A percentile compares a stretch with the other conserved stretches of the same genome.
Evolutionary conservation across 2,113 vertebrate genomes (phyloP).

Genomic region (Puffinus mauretanicus): DNA sequence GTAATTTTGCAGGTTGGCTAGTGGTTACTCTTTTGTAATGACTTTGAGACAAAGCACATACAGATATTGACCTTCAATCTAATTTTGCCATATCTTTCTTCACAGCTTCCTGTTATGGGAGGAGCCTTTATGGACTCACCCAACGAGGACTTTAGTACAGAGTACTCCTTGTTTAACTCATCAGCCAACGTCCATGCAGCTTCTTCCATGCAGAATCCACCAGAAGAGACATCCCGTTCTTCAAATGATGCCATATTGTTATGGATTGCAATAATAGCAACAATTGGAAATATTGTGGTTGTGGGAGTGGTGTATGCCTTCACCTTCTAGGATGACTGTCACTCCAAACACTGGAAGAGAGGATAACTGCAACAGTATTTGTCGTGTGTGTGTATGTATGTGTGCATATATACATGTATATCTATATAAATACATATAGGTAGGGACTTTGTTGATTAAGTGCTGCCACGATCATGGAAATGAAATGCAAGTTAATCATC

Average conservation of each 20-base stretch:
- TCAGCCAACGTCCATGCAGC: constrained; percentile 89
- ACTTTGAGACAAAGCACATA: background rate
- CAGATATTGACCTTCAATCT: background rate
- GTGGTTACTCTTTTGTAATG: background rate
- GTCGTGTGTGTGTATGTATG: background rate
- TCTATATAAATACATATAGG: constrained; percentile 55
- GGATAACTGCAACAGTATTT: background rate
- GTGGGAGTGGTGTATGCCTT: constrained; percentile 96
- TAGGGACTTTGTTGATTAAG: constrained; percentile 5
- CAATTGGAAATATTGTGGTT: constrained; percentile 97
- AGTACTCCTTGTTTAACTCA: constrained; percentile 96
- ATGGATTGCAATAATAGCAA: constrained; percentile 97
- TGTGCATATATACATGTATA: constrained; percentile 59
- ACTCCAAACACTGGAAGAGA: background rate
- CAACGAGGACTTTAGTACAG: constrained; percentile 92
- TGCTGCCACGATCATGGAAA: background rate
- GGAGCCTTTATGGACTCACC: constrained; percentile 98
- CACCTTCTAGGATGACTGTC: constrained; percentile 84
- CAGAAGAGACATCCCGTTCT: constrained; percentile 84
- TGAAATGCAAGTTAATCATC: background rate
- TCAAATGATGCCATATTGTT: constrained; percentile 94
- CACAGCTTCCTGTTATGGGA: constrained; percentile 98
- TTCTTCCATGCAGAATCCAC: constrained; percentile 78
- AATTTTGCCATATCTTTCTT: constrained; percentile 25
- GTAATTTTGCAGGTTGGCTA: background rate